These are phyloP conservation scores for Erithacus rubecula DNA, from an alignment of 2,797 vertebrate genomes.

Conservation along the genomic window DNA sequence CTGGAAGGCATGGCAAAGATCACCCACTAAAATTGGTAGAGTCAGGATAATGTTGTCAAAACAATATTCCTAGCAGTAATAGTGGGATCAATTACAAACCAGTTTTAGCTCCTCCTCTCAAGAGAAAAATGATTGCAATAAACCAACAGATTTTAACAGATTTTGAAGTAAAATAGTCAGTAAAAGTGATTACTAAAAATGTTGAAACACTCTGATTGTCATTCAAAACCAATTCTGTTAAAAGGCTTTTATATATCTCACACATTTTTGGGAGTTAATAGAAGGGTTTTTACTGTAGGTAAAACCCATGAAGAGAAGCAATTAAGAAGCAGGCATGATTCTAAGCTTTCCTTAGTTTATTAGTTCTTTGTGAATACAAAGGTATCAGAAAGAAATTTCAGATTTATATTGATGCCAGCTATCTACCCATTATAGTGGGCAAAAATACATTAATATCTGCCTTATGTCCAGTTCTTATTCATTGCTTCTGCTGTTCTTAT, in stretches of 20 bases:
- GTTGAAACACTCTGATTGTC: slow-evolving; percentile 47
- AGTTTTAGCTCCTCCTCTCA: neutral
- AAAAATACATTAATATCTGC: neutral
- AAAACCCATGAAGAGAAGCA: slow-evolving; percentile 12
- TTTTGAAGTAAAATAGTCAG: slow-evolving; percentile 35
- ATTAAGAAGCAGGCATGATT: neutral
- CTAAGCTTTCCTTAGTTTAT: neutral
- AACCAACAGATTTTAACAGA: slow-evolving; percentile 44
- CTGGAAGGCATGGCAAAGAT: neutral
- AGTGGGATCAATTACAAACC: neutral
- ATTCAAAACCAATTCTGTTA: slow-evolving; percentile 56
- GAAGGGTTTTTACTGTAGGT: slow-evolving; percentile 48
- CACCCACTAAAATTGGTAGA: neutral
- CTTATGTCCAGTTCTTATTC: neutral
- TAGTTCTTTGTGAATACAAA: neutral
- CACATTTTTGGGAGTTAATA: slow-evolving; percentile 33
- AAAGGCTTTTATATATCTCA: slow-evolving; percentile 59
- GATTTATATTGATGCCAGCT: neutral
- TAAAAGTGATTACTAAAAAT: slow-evolving; percentile 58
- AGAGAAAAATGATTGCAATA: neutral
- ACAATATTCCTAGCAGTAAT: neutral
- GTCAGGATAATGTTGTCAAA: neutral
- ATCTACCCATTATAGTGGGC: neutral
- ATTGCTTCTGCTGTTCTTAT: neutral
- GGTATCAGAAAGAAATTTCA: neutral